Conservation (phyloP, 2,113 vertebrate genomes). For the human region GRCh38 chr2:205501001-205501500, state of each 20-base stretch:
- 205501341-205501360: neutral
- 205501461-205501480: conserved; percentile 21
- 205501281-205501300: neutral
- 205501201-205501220: neutral
- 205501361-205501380: conserved; percentile 10
- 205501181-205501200: neutral
- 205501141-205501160: neutral
- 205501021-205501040: neutral
- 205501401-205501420: neutral
- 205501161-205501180: neutral
- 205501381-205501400: neutral
- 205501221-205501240: neutral
- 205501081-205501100: neutral
- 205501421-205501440: conserved; percentile 16
- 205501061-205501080: neutral
- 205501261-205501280: neutral
- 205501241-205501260: neutral
- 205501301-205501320: neutral
- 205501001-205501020: neutral
- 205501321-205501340: neutral
- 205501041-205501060: neutral
- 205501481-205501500: neutral
- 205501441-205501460: conserved; percentile 7
- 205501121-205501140: neutral
- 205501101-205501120: accelerated